Conservation (phyloP, 2,113 vertebrate genomes). For the Python bivittatus region DNA sequence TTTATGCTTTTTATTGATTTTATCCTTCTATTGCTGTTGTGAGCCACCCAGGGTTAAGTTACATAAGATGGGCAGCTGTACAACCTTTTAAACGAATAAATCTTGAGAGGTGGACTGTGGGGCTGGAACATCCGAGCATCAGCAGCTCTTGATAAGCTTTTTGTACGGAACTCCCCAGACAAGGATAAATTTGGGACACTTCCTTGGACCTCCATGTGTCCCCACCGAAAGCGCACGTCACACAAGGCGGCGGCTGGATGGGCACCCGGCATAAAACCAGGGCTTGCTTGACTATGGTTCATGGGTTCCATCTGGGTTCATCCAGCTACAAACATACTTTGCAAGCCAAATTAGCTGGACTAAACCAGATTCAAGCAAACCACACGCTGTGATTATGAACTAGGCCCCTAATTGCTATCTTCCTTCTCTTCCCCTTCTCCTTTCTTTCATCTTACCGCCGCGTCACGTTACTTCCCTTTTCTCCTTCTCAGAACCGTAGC, state of each 20-base stretch:
- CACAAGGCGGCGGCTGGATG: not conserved
- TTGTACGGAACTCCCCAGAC: too few species aligned
- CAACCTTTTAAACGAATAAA: too few species aligned
- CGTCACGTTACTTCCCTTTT: not conserved
- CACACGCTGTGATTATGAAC: not conserved
- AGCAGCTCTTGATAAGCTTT: too few species aligned
- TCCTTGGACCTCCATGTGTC: not conserved
- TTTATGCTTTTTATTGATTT: too few species aligned
- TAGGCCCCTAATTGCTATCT: not conserved
- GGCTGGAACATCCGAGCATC: too few species aligned
- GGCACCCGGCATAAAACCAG: not conserved
- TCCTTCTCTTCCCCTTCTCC: not conserved
- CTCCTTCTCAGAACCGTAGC: not conserved
- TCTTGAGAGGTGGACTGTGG: too few species aligned
- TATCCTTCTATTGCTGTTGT: too few species aligned
- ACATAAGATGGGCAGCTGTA: too few species aligned
- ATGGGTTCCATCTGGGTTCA: not conserved
- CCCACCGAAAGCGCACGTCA: not conserved
- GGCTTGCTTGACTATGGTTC: not conserved
- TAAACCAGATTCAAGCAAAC: not conserved
- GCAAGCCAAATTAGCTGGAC: not conserved
- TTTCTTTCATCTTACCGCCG: not conserved
- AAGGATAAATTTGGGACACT: not conserved
- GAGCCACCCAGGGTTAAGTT: too few species aligned
- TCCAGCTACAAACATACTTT: not conserved